phyloP scores from a whole-genome alignment of 2,113 vertebrate genomes.

The Pachypanchax playfairii region DNA sequence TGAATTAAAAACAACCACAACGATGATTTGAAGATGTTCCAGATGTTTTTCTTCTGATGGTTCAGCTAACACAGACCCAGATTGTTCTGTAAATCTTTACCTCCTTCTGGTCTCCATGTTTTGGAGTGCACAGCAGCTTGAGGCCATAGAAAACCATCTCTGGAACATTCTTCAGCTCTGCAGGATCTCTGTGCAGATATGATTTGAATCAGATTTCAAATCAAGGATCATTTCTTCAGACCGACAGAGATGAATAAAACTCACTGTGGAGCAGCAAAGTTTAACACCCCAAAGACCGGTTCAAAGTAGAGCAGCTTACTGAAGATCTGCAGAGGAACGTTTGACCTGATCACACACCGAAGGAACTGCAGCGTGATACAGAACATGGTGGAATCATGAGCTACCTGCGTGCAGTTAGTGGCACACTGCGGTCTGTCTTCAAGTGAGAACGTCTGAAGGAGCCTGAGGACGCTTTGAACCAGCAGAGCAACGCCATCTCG shows the following conservation, averaged over 20 bases:
- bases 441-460: constrained; percentile 86
- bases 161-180: constrained; percentile 78
- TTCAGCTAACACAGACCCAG: no score
- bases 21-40: no score
- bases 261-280: constrained; percentile 60
- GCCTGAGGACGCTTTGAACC: constrained; percentile 84
- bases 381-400: neutral
- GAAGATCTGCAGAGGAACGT: constrained; percentile 80
- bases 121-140: constrained; percentile 82
- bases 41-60: no score
- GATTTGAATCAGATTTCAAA: neutral
- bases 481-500: constrained; percentile 81
- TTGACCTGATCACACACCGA: neutral
- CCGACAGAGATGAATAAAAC: constrained; percentile 3
- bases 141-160: constrained; percentile 88
- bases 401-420: constrained; percentile 84
- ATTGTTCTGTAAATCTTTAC: constrained; percentile 66
- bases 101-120: constrained; percentile 83
- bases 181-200: constrained; percentile 73
- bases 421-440: constrained; percentile 84
- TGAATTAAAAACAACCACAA: no score
- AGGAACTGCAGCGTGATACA: no score
- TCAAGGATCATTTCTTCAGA: neutral
- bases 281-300: constrained; percentile 71
- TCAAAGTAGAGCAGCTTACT: constrained; percentile 86